Conservation (phyloP, 2,113 vertebrate species). For the Barnardius zonarius region DNA sequence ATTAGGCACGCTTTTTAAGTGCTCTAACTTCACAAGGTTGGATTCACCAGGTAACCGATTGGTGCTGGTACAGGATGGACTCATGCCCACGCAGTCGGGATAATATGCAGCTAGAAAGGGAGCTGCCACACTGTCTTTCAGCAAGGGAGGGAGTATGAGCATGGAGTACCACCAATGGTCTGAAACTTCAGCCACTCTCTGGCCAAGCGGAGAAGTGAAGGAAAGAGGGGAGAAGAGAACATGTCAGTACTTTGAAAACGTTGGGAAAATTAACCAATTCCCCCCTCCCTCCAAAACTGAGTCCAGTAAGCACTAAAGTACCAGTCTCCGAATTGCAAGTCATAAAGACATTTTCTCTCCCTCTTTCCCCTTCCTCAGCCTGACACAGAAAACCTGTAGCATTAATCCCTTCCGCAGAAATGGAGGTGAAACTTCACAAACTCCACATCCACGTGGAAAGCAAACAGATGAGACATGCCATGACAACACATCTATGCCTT, state of each 20-base stretch:
- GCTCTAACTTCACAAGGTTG: constrained; percentile 81
- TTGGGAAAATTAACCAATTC: constrained; percentile 13
- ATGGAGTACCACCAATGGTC: constrained; percentile 97
- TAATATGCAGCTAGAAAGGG: constrained; percentile 93
- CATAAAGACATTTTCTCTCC: constrained; percentile 43
- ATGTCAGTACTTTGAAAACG: constrained; percentile 12
- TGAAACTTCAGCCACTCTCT: constrained; percentile 94
- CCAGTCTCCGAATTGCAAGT: constrained; percentile 12
- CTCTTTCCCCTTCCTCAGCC: constrained; percentile 46
- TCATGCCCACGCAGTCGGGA: constrained; percentile 99
- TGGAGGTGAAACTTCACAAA: background rate
- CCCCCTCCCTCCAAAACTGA: constrained; percentile 1
- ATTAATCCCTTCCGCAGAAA: background rate
- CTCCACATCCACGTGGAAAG: background rate
- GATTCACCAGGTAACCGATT: constrained; percentile 66
- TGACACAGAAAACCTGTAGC: constrained; percentile 35
- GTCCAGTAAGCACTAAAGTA: background rate
- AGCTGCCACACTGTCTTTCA: constrained; percentile 93
- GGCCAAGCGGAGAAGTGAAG: constrained; percentile 44
- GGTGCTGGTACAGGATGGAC: constrained; percentile 87
- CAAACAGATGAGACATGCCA: background rate
- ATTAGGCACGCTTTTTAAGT: constrained; percentile 74
- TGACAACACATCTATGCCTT: background rate
- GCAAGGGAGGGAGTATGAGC: constrained; percentile 93
- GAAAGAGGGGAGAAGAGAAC: constrained; percentile 41